Conservation (phyloP, 2,888 invertebrate species). For the Hypolimnas misippus region DNA sequence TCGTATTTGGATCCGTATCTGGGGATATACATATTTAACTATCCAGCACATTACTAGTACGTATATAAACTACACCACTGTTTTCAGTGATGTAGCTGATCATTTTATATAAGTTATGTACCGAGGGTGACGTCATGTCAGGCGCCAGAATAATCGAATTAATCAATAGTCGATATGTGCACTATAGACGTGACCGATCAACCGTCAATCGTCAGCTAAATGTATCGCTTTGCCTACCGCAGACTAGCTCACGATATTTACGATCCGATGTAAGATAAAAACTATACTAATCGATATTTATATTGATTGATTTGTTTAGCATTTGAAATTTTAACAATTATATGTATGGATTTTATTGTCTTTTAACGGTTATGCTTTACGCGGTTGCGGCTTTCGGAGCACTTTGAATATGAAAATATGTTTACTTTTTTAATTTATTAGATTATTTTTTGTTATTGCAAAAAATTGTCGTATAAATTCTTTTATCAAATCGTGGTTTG, state of each 20-base stretch:
- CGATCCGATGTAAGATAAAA: slow-evolving; percentile 34
- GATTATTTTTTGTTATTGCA: no score
- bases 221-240: slow-evolving; percentile 73
- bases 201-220: slow-evolving; percentile 69
- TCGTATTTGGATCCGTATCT: no score
- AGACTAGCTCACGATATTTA: slow-evolving; percentile 52
- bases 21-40: no score
- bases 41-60: no score
- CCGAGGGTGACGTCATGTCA: slow-evolving; percentile 59
- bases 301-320: background rate
- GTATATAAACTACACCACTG: background rate
- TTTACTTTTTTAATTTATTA: no score
- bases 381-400: no score
- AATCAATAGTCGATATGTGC: slow-evolving; percentile 54
- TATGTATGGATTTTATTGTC: no score
- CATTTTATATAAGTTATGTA: slow-evolving; percentile 5
- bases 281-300: slow-evolving; percentile 12
- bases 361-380: no score
- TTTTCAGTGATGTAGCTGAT: background rate
- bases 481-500: no score
- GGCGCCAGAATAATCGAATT: slow-evolving; percentile 70
- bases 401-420: no score
- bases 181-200: slow-evolving; percentile 72
- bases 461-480: no score
- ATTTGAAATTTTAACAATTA: no score